Evolutionary conservation across 2,797 vertebrate species (phyloP), one percentile per base, ranked within the genome.

Genomic region (Alauda arvensis): DNA sequence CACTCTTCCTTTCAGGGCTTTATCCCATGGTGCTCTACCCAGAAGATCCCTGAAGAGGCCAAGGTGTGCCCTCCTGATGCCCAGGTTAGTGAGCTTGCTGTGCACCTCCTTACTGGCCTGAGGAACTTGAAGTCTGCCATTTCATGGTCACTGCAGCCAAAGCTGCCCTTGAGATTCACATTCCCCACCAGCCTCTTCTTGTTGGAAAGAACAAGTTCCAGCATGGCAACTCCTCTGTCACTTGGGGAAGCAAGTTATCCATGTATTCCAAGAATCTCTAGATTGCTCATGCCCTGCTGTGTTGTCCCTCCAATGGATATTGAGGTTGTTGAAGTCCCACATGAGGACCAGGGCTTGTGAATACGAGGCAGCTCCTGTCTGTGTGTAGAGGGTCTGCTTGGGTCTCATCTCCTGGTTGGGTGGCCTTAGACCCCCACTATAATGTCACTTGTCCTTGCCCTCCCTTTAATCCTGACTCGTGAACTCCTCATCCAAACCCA

Each of bases 21-120:
- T 63, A 46, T 57, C 31, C 12, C 28, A 23, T 56, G 56, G 14
- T 62, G 68, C 20, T 62, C 29, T 62, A 39, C 25, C 28, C 11
- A 37, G 65, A 77, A 59, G 71, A 59, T 77, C 40, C 33, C 18
- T 46, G 57, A 82, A 42, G 77, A 70, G 51, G 21, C 71, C 18
- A 34, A 65, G 53, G 33, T 46, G 33, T 63, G 25, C 29, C 28
- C 31, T 63, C 45, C 39, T 46, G 25, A 24, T 70, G 57, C 52
- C 26, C 57, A 82, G 39, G 71, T 87, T 52, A 70, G 71, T 82
- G 59, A 46, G 39, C 45, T 82, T 82, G 40, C 26, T 70, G 18
- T 63, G 40, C 1, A 1, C 19, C 21, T 57, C 33, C 14, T 52
- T 0, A 0, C 45, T 59, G 33, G 20, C 33, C 51, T 57, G 40